These are phyloP conservation scores for Magallana gigas DNA, from an alignment of 1,140 invertebrate genomes.

Conservation along the genomic window DNA sequence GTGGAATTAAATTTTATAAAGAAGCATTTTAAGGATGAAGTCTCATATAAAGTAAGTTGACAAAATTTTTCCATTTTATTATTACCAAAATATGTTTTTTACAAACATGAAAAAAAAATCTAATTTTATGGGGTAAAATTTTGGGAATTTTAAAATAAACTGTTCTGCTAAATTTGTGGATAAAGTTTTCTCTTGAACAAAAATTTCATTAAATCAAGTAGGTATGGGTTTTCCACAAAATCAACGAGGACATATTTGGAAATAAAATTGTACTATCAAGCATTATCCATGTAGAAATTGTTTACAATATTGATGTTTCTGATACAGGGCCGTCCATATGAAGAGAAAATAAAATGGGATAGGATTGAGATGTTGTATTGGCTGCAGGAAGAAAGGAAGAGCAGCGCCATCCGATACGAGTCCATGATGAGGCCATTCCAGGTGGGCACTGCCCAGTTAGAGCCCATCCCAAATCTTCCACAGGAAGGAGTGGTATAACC, in stretches of 20 bases:
- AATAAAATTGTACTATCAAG: no score
- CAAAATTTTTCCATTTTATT: no score
- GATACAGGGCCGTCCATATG: conserved; percentile 76
- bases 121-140: no score
- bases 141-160: no score
- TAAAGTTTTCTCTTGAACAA: no score
- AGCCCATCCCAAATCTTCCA: conserved; percentile 48
- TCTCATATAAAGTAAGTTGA: conserved; percentile 75
- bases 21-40: conserved; percentile 71
- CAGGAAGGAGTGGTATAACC: conserved; percentile 11
- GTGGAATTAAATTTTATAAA: conserved; percentile 70
- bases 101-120: no score
- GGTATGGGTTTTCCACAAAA: no score
- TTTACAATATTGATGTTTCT: background rate
- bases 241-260: no score
- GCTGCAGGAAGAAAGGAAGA: conserved; percentile 78
- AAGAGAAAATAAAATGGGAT: conserved; percentile 79
- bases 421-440: conserved; percentile 62
- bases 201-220: no score
- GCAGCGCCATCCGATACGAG: conserved; percentile 74
- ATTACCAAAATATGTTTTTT: no score
- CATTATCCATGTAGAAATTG: no score
- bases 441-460: conserved; percentile 48
- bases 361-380: conserved; percentile 79
- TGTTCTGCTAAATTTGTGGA: no score